Conservation (phyloP, 2,797 vertebrate genomes). For the Lophius americanus region DNA sequence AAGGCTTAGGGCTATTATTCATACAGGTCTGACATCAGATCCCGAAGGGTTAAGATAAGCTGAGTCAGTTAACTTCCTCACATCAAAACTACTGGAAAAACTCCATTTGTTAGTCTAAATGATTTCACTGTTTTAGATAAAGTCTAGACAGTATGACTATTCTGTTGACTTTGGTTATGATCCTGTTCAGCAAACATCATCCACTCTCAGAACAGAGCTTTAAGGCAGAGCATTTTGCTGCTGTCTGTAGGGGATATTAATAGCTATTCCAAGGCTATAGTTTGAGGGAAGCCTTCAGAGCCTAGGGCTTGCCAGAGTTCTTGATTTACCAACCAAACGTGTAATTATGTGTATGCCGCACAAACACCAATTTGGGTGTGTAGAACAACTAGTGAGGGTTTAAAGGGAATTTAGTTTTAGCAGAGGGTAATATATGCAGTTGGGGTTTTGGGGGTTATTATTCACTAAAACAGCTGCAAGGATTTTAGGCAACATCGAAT, state of each 20-base stretch:
- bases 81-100: constrained; percentile 14
- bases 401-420: constrained; percentile 65
- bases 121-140: constrained; percentile 28
- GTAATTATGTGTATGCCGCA: constrained; percentile 81
- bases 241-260: constrained; percentile 83
- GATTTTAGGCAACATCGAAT: constrained; percentile 52
- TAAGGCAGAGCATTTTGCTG: constrained; percentile 63
- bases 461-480: constrained; percentile 52
- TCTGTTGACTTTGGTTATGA: constrained; percentile 30
- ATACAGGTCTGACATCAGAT: too few relatives aligned
- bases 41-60: constrained; percentile 8
- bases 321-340: constrained; percentile 84
- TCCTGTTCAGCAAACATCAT: constrained; percentile 29
- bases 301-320: constrained; percentile 75
- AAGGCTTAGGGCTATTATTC: too few relatives aligned
- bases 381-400: constrained; percentile 80
- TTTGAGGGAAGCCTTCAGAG: constrained; percentile 82
- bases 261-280: constrained; percentile 81
- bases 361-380: constrained; percentile 86
- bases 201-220: constrained; percentile 45
- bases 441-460: constrained; percentile 53
- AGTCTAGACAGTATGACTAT: constrained; percentile 46
- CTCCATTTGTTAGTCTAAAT: constrained; percentile 34
- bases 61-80: constrained; percentile 32
- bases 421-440: constrained; percentile 51